Conservation (phyloP, 2,113 vertebrate genomes). For the Brienomyrus longianalis region DNA sequence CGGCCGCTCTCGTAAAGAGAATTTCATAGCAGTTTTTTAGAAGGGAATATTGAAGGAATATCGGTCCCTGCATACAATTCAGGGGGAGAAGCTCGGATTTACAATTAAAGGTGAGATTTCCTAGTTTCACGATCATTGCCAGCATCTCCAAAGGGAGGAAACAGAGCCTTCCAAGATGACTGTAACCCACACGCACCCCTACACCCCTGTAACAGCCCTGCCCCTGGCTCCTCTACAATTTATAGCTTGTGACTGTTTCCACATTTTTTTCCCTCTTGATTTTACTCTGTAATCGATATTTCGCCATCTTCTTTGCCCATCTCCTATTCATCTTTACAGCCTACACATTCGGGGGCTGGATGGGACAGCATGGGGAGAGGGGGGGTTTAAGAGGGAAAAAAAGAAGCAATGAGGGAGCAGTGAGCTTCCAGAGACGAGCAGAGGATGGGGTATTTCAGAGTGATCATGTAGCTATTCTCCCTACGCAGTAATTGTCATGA, state of each 20-base stretch:
- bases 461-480: neutral
- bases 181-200: neutral
- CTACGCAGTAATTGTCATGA: neutral
- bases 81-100: neutral
- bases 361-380: neutral
- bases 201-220: neutral
- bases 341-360: neutral
- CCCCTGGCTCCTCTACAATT: neutral
- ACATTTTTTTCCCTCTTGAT: neutral
- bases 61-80: neutral
- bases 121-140: neutral
- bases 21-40: neutral
- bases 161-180: neutral
- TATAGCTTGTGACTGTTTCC: constrained; percentile 2
- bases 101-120: neutral
- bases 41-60: neutral
- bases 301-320: constrained; percentile 4
- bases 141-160: neutral
- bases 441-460: neutral
- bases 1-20: neutral
- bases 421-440: neutral
- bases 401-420: neutral
- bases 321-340: constrained; percentile 15
- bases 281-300: constrained; percentile 10
- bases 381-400: neutral